Base-by-base conservation (phyloP, 2,113 vertebrate species). In the Pedetes capensis region DNA sequence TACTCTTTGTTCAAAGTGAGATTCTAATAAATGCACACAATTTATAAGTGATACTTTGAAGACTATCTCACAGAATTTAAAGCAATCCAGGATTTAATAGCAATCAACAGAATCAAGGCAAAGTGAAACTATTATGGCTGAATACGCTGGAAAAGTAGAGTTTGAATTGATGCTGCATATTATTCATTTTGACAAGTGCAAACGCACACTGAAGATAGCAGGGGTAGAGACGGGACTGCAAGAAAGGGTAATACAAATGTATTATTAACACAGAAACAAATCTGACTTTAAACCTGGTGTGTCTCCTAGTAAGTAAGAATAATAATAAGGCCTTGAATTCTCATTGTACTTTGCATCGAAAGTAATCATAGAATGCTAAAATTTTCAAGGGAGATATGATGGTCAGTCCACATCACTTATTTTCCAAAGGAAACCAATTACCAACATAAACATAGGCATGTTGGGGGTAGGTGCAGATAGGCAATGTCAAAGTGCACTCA, bases 111-210 rank as follows among this genome's bases (percentile, higher is more conserved):
- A 98, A 98, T 98, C 96, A 69, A 98, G 98, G 98, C 96, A 95
- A 98, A 98, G 97, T 97, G 98, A 98, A 98, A 98, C 97, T 97
- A 97, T 98, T 98, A 98, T 0, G 22, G 96, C 97, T 98, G 97
- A 98, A 98, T 96, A 97, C 98, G 97, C 96, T 76, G 42, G 94
- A 98, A 98, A 98, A 98, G 97, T 96, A 94, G 96, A 94, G 97
- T 98, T 98, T 98, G 97, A 98, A 98, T 96, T 98, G 98, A 98
- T 98, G 98, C 97, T 89, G 84, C 96, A 47, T 98, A 98, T 98
- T 98, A 98, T 96, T 98, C 98, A 98, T 98, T 98, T 97, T 98
- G 98, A 98, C 98, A 98, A 98, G 97, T 98, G 97, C 98, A 98
- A 98, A 98, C 98, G 98, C 97, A 98, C 98, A 96, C 49, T 97